Evolutionary conservation across 2,888 invertebrate species (phyloP).

Genomic region (Stomorhina lunata): DNA sequence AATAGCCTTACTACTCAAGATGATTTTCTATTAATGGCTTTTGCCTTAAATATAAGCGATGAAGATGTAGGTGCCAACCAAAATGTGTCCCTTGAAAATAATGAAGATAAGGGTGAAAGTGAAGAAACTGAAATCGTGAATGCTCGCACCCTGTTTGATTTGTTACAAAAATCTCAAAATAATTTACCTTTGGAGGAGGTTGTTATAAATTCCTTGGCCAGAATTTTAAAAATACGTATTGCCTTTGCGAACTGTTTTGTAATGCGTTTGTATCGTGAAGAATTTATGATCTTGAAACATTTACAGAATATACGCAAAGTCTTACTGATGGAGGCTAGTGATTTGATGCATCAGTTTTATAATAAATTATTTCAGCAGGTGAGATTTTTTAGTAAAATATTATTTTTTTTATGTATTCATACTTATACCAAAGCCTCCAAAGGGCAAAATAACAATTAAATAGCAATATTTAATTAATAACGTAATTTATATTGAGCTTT

Average conservation of each 20-base stretch:
- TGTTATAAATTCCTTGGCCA: constrained; percentile 77
- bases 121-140: constrained; percentile 17
- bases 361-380: constrained; percentile 80
- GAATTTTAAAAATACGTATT: constrained; percentile 79
- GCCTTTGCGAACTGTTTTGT: constrained; percentile 80
- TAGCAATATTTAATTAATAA: no score
- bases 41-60: constrained; percentile 68
- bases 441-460: no score
- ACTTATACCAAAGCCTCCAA: no score
- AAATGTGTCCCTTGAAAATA: background rate
- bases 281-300: constrained; percentile 80
- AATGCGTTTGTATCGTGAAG: constrained; percentile 80
- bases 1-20: constrained; percentile 70
- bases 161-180: constrained; percentile 30
- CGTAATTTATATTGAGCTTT: no score
- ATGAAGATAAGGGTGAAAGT: background rate
- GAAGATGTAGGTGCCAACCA: constrained; percentile 27
- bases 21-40: constrained; percentile 72
- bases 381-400: background rate
- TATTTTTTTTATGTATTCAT: no score
- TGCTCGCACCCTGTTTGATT: constrained; percentile 58
- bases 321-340: constrained; percentile 81
- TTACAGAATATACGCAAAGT: constrained; percentile 81
- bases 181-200: constrained; percentile 80
- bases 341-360: constrained; percentile 81